A percentile compares a stretch with the other conserved stretches of the same genome.
These are phyloP conservation scores for Drosophila siamana DNA, from an alignment of 2,888 invertebrate genomes.

Conservation along the genomic window DNA sequence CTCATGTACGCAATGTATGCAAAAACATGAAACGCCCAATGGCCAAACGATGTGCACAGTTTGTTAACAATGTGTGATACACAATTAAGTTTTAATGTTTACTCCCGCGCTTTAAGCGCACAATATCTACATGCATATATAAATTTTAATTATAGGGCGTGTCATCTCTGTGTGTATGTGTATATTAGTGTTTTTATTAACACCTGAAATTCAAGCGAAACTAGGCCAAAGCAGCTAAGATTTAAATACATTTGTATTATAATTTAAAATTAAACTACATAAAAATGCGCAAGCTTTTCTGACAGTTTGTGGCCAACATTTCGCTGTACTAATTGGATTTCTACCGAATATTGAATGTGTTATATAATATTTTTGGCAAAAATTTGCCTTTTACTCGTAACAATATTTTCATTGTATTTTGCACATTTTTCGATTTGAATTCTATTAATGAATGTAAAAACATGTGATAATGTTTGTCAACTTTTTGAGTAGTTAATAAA, in stretches of 20 bases:
- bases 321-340: neutral
- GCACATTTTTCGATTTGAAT: no score
- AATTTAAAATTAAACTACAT: neutral
- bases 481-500: neutral
- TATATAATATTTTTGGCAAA: neutral
- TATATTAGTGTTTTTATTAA: slow-evolving; percentile 3
- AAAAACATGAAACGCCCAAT: slow-evolving; percentile 63
- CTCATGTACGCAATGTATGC: slow-evolving; percentile 42
- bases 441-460: no score
- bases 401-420: no score
- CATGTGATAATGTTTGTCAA: no score
- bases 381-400: no score
- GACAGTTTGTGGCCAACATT: neutral
- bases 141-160: slow-evolving; percentile 16
- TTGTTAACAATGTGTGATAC: slow-evolving; percentile 67
- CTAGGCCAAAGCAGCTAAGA: neutral
- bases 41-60: slow-evolving; percentile 52
- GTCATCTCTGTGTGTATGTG: neutral
- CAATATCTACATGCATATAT: neutral
- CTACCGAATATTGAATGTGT: neutral
- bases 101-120: slow-evolving; percentile 43
- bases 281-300: neutral
- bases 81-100: slow-evolving; percentile 74
- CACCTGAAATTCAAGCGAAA: slow-evolving; percentile 10
- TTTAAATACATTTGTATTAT: neutral